Conservation (phyloP, 2,888 invertebrate species). For the Eupithecia inturbata region DNA sequence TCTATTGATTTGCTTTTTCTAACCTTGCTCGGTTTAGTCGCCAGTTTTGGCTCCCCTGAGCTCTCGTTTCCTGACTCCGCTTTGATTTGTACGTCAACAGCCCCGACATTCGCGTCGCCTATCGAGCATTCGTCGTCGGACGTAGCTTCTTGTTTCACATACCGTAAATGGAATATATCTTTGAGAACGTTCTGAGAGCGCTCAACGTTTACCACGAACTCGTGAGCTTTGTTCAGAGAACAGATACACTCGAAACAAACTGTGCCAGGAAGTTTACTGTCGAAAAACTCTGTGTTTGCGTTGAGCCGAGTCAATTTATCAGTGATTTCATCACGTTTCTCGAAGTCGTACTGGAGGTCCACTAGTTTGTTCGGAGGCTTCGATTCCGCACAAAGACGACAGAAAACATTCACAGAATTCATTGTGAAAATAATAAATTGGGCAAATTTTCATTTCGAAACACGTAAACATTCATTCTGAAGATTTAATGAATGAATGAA, state of each 20-base stretch:
- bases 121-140: conserved; percentile 42
- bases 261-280: conserved; percentile 56
- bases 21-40: conserved; percentile 8
- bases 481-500: neutral
- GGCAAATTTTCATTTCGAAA: neutral
- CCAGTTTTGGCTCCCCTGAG: neutral
- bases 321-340: conserved; percentile 50
- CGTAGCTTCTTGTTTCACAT: conserved; percentile 54
- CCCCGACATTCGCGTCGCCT: neutral
- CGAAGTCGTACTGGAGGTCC: conserved; percentile 52
- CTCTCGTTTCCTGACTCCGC: conserved; percentile 14
- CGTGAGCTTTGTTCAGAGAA: conserved; percentile 59
- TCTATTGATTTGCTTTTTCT: conserved; percentile 33
- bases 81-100: conserved; percentile 16
- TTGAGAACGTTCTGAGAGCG: conserved; percentile 58
- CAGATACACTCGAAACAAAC: conserved; percentile 63
- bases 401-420: conserved; percentile 55
- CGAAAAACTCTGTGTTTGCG: conserved; percentile 53
- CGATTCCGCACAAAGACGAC: conserved; percentile 62
- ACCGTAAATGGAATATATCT: conserved; percentile 47
- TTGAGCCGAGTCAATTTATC: conserved; percentile 60
- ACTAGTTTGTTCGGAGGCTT: conserved; percentile 58
- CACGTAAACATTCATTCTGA: neutral
- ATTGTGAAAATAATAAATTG: conserved; percentile 38
- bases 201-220: conserved; percentile 62